Conservation (phyloP, 2,113 vertebrate species). For the Muntiacus reevesi region DNA sequence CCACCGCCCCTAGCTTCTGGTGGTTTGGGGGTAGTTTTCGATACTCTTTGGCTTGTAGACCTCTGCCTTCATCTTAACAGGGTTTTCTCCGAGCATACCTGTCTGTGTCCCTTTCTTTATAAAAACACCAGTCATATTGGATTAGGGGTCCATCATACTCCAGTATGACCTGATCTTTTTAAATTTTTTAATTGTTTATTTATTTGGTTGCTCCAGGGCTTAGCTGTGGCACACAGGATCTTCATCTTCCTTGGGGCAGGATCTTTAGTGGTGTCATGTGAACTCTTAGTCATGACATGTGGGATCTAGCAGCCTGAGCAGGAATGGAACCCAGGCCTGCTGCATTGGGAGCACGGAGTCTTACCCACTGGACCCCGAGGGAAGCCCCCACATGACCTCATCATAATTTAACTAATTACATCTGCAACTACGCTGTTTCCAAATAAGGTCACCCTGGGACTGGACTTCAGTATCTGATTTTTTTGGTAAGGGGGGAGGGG, state of each 20-base stretch:
- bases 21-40: neutral
- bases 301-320: neutral
- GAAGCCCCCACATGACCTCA: neutral
- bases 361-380: neutral
- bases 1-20: neutral
- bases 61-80: neutral
- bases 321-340: neutral
- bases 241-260: neutral
- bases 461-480: neutral
- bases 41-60: neutral
- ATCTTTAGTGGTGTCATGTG: neutral
- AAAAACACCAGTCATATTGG: neutral
- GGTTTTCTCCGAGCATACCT: fast-evolving
- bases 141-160: neutral
- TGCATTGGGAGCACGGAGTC: fast-evolving
- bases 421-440: neutral
- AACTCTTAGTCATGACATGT: neutral
- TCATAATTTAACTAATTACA: neutral
- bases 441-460: neutral
- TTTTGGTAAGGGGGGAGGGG: neutral
- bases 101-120: neutral
- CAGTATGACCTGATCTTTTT: neutral
- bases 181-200: neutral
- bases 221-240: neutral
- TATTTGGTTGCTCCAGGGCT: neutral